Percentiles rank a stretch among this genome's conserved stretches.
phyloP scores from a whole-genome alignment of 1,140 invertebrate species.

The Lucilia cuprina region DNA sequence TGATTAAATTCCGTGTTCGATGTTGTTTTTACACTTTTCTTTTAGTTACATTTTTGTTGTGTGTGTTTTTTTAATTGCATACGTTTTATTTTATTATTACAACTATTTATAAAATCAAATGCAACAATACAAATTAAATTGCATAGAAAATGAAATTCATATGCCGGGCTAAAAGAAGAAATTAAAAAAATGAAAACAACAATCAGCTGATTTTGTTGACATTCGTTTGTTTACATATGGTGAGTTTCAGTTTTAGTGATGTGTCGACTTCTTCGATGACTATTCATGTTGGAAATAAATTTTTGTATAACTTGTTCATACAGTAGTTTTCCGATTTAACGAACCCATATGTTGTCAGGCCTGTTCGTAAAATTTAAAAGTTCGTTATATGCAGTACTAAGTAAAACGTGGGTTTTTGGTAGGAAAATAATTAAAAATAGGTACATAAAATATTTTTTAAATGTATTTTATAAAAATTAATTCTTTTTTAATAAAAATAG shows the following conservation, averaged over 20 bases:
- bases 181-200: background rate
- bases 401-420: no score
- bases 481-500: no score
- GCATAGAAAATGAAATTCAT: slow-evolving; percentile 5
- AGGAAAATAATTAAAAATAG: no score
- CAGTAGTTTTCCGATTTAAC: no score
- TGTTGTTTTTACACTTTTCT: background rate
- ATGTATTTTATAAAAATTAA: no score
- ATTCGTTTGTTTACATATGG: slow-evolving; percentile 28
- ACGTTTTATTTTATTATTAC: background rate
- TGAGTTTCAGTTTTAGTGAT: background rate
- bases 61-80: background rate
- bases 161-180: background rate
- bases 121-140: background rate
- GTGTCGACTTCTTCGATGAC: no score
- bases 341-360: no score
- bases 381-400: no score
- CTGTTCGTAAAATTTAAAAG: no score
- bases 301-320: no score
- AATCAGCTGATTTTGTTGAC: slow-evolving; percentile 23
- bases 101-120: background rate
- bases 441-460: no score
- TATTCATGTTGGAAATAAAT: no score
- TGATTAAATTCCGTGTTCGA: background rate
- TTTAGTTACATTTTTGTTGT: background rate